Evolutionary conservation across 2,888 invertebrate genomes (phyloP), one percentile per base, ranked within the genome.

Genomic region (Drepanosiphum platanoidis): DNA sequence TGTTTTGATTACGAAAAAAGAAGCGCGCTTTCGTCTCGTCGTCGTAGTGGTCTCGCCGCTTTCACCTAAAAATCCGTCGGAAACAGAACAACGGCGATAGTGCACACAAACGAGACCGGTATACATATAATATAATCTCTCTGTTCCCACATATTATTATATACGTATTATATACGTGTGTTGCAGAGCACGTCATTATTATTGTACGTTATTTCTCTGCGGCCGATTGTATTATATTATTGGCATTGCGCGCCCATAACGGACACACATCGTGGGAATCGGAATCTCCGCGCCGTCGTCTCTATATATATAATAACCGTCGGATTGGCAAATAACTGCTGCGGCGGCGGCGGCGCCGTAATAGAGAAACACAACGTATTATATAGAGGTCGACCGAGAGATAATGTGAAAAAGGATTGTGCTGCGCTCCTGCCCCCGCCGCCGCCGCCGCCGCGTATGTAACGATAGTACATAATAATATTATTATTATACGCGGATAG

Each of bases 181-280:
- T n/a, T n/a, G n/a, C n/a, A n/a, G n/a, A n/a, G 5, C 11, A 42
- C 4, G 4, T 58, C 18, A 58, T 58, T 58, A 22, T 58, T 58
- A 58, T 22, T 11, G 9, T 18, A 42, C 18, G 18, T 1, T 15
- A 7, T 42, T 18, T 42, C 30, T 64, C 52, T 15, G 27, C 8
- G 58, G 22, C 39, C 4, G 52, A 52, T 15, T 18, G 18, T 46
- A 18, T 18, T 46, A 15, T 46, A 9, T 39, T 9, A 39, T 58
- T 36, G 70, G 58, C 71, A 81, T 58, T 39, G 58, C 58, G 58
- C 58, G 39, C 3, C n/a, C n/a, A n/a, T 9, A 58, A 70, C 80
- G 71, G 71, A 58, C 71, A 61, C 71, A 61, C 71, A 39, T 72
- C 81, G 81, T 81, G 81, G 81, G 81, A 81, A 81, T 71, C 71